A percentile compares a stretch with the other conserved stretches of the same genome.
Evolutionary conservation across 2,797 vertebrate genomes (phyloP).

Genomic region (Arnoldichthys spilopterus): DNA sequence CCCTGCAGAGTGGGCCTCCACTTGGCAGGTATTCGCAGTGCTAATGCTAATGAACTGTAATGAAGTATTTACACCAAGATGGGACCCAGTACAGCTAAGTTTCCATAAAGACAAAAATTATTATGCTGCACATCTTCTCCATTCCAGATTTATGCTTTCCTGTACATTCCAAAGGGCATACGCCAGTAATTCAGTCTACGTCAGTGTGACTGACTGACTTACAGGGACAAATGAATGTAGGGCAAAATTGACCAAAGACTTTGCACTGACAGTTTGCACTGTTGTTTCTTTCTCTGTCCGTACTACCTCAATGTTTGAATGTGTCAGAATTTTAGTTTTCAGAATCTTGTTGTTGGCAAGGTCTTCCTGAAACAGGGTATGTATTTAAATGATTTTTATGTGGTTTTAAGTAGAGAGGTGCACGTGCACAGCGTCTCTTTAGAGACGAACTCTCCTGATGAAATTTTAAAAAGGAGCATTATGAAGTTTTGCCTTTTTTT

Average conservation of each 20-base stretch:
- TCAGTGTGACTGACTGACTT: conserved; percentile 46
- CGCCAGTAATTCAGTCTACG: conserved; percentile 23
- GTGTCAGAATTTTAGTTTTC: neutral
- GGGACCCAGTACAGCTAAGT: neutral
- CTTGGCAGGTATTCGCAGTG: conserved; percentile 74
- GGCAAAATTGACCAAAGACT: conserved; percentile 61
- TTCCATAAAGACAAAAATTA: neutral
- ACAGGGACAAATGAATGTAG: conserved; percentile 5
- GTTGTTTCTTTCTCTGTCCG: conserved; percentile 46
- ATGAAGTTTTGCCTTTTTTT: neutral
- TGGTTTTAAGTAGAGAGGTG: neutral
- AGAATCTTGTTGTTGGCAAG: neutral
- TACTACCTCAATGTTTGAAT: conserved; percentile 59
- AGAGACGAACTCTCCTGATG: neutral
- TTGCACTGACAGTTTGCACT: conserved; percentile 73
- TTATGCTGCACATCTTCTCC: neutral
- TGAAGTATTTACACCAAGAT: neutral
- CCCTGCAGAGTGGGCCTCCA: conserved; percentile 68
- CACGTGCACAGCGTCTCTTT: neutral
- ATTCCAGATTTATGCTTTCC: neutral
- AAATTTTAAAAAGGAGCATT: neutral
- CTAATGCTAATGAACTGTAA: conserved; percentile 33
- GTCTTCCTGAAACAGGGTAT: conserved; percentile 23
- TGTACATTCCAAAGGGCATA: neutral
- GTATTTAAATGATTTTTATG: neutral